Percentiles rank a stretch among this genome's conserved stretches.
Evolutionary conservation across 2,797 vertebrate genomes (phyloP).

Genomic region (Sciurus vulgaris): DNA sequence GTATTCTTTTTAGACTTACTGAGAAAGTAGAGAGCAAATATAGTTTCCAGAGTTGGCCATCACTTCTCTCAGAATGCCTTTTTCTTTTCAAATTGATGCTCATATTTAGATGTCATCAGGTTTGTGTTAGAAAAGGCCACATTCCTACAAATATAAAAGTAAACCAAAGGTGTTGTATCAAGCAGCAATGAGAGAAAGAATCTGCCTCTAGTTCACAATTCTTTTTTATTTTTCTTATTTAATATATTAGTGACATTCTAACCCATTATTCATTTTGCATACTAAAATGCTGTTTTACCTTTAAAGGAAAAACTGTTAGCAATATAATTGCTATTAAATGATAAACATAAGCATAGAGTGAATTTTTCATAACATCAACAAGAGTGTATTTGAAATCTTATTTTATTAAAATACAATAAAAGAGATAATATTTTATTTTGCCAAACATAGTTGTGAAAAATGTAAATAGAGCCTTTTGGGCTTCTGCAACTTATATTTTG

Average conservation of each 20-base stretch:
- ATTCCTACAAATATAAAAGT: background rate
- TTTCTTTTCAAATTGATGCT: background rate
- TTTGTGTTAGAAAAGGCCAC: background rate
- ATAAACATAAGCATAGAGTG: background rate
- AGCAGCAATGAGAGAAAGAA: background rate
- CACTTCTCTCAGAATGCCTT: background rate
- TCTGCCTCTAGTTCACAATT: constrained; percentile 14
- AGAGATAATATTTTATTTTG: constrained; percentile 64
- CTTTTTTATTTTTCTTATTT: constrained; percentile 46
- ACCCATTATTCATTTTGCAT: background rate
- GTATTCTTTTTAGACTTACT: background rate
- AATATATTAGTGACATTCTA: background rate
- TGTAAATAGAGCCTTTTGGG: constrained; percentile 71
- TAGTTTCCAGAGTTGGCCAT: background rate
- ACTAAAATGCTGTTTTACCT: background rate
- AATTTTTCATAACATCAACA: constrained; percentile 10
- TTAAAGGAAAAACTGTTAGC: background rate
- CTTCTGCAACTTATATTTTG: constrained; percentile 47
- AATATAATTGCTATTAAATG: background rate
- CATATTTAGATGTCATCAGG: background rate
- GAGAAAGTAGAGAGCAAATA: background rate
- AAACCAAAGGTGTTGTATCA: background rate
- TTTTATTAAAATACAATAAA: constrained; percentile 69
- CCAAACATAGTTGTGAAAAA: constrained; percentile 61
- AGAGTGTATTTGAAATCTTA: constrained; percentile 24